Conservation (phyloP, 2,888 invertebrate species). For the Aradus depressus region DNA sequence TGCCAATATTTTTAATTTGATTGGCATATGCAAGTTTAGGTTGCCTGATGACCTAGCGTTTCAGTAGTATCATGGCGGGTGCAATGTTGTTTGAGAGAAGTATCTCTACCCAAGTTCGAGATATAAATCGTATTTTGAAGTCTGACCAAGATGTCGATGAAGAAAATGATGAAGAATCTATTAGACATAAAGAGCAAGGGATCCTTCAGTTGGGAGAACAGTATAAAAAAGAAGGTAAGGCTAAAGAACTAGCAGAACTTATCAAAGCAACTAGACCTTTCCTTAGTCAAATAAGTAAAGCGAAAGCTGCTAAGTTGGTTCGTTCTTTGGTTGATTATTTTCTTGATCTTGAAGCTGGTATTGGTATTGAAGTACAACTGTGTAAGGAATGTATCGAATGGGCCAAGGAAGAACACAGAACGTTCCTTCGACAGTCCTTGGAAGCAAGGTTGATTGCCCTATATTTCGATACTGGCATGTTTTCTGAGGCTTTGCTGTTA, state of each 20-base stretch:
- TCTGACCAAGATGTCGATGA: conserved; percentile 40
- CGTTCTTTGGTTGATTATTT: conserved; percentile 94
- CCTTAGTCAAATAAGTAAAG: conserved; percentile 89
- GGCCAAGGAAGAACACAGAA: conserved; percentile 95
- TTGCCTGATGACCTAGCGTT: conserved; percentile 20
- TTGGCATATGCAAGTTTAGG: conserved; percentile 13
- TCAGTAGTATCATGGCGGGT: conserved; percentile 58
- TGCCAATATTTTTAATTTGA: too few relatives aligned
- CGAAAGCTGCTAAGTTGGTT: conserved; percentile 97
- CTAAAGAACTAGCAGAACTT: conserved; percentile 80
- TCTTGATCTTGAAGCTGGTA: conserved; percentile 90
- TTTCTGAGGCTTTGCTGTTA: conserved; percentile 69
- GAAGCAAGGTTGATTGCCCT: conserved; percentile 91
- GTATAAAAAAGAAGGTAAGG: conserved; percentile 87
- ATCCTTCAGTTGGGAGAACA: conserved; percentile 86
- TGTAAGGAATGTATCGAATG: conserved; percentile 99
- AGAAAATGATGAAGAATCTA: conserved; percentile 72
- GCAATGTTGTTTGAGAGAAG: conserved; percentile 81
- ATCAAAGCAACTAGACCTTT: conserved; percentile 94
- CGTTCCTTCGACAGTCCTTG: conserved; percentile 89
- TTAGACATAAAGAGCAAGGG: conserved; percentile 84
- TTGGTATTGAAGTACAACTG: conserved; percentile 81
- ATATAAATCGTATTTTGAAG: conserved; percentile 52
- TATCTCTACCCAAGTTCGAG: conserved; percentile 62
- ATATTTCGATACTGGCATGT: conserved; percentile 86